Percentiles rank a stretch among this genome's conserved stretches.
Evolutionary conservation across 2,888 invertebrate species (phyloP).

Genomic region (Drosophila affinis): DNA sequence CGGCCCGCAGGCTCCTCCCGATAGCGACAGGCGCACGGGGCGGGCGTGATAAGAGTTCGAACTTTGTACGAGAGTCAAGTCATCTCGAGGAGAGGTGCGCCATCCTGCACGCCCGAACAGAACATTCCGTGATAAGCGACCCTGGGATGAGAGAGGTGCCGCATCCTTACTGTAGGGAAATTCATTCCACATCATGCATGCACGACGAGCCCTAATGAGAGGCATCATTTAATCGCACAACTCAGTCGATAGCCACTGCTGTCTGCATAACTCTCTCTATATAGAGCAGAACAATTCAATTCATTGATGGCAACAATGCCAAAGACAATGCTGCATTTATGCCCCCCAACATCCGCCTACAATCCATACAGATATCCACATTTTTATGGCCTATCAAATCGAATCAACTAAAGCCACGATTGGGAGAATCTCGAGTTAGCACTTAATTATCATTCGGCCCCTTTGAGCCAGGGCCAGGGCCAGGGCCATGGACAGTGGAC

Average conservation of each 20-base stretch:
- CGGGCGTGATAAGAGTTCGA: constrained; percentile 36
- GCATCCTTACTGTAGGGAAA: neutral
- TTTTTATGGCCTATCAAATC: constrained; percentile 47
- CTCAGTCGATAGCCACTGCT: constrained; percentile 15
- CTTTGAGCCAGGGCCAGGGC: constrained; percentile 26
- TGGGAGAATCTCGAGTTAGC: constrained; percentile 48
- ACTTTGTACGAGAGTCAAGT: constrained; percentile 48
- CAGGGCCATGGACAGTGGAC: neutral
- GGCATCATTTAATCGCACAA: constrained; percentile 8
- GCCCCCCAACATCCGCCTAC: constrained; percentile 24
- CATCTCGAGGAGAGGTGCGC: neutral
- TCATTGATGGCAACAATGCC: constrained; percentile 52
- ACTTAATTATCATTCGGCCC: constrained; percentile 52
- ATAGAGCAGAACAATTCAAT: constrained; percentile 43
- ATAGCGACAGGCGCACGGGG: neutral
- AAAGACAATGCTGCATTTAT: constrained; percentile 1
- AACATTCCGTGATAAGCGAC: too few species aligned
- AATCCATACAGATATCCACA: constrained; percentile 8
- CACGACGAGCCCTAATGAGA: constrained; percentile 7
- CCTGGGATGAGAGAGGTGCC: neutral
- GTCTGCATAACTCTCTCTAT: constrained; percentile 16
- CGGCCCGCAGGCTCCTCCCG: constrained; percentile 8
- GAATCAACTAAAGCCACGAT: constrained; percentile 61
- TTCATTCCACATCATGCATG: constrained; percentile 6
- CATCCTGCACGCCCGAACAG: too few species aligned